A percentile compares a stretch with the other conserved stretches of the same genome.
Conservation (phyloP, 2,797 vertebrate species). For the Aphelocoma californica region DNA sequence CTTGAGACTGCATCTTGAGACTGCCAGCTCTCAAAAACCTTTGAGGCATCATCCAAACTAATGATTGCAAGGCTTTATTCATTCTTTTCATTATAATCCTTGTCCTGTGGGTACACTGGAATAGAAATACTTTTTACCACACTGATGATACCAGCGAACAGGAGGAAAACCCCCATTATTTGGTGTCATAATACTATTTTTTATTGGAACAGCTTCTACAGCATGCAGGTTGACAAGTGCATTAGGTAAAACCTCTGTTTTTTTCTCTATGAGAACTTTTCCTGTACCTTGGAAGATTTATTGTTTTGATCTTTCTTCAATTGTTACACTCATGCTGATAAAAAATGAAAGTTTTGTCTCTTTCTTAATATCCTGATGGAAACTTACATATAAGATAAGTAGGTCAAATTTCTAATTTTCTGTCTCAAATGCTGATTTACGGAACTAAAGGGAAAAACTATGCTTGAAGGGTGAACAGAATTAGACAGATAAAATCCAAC, state of each 20-base stretch:
- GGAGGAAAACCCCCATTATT: neutral
- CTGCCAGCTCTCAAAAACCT: neutral
- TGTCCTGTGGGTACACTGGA: neutral
- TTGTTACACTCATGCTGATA: conserved; percentile 61
- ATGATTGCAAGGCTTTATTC: neutral
- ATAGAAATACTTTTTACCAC: neutral
- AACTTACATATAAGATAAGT: conserved; percentile 48
- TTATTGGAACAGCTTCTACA: conserved; percentile 14
- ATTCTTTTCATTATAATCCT: neutral
- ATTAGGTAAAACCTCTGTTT: conserved; percentile 25
- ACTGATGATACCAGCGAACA: neutral
- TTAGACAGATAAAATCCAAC: conserved; percentile 3
- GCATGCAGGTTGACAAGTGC: neutral
- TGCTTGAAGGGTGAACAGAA: neutral
- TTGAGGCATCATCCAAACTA: neutral
- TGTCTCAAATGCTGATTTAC: conserved; percentile 53
- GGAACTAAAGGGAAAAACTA: conserved; percentile 5
- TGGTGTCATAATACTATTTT: neutral
- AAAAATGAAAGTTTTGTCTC: conserved; percentile 63
- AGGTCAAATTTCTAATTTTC: conserved; percentile 70
- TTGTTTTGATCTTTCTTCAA: conserved; percentile 69
- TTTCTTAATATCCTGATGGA: conserved; percentile 61
- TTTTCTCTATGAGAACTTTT: neutral
- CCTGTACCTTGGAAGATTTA: conserved; percentile 51
- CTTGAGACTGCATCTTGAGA: neutral